Percentiles rank a stretch among this genome's conserved stretches.
Conservation (phyloP, 2,888 invertebrate species). For the Acronicta leporina region DNA sequence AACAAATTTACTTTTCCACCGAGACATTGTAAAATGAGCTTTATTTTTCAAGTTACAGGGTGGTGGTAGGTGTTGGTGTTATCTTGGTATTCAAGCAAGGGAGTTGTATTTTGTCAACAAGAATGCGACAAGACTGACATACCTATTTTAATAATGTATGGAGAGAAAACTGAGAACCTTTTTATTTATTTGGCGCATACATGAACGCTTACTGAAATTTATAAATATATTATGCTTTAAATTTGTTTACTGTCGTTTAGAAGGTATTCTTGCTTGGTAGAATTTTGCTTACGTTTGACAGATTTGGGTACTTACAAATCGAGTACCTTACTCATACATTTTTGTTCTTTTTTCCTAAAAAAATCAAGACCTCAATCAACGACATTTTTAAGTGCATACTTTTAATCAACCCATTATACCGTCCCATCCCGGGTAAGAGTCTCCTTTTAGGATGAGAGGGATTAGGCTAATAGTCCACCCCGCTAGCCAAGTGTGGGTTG, state of each 20-base stretch:
- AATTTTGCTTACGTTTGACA: no score
- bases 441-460: no score
- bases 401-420: no score
- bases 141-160: conserved; percentile 71
- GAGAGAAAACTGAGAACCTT: conserved; percentile 54
- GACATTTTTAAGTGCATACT: no score
- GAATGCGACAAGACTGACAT: conserved; percentile 62
- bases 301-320: no score
- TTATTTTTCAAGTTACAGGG: conserved; percentile 25
- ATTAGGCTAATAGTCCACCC: no score
- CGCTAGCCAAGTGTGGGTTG: no score
- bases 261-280: neutral
- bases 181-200: conserved; percentile 55
- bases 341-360: no score
- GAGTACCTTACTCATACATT: no score
- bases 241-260: conserved; percentile 1
- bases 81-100: conserved; percentile 39
- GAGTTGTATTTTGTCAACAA: conserved; percentile 68
- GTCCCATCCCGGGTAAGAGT: no score
- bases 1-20: conserved; percentile 37
- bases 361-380: no score
- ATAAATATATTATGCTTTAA: conserved; percentile 35
- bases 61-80: conserved; percentile 3
- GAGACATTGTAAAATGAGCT: conserved; percentile 30
- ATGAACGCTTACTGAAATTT: conserved; percentile 50